A percentile compares a stretch with the other conserved stretches of the same genome.
phyloP scores from a whole-genome alignment of 2,113 vertebrate genomes.

The Pelusios castaneus region DNA sequence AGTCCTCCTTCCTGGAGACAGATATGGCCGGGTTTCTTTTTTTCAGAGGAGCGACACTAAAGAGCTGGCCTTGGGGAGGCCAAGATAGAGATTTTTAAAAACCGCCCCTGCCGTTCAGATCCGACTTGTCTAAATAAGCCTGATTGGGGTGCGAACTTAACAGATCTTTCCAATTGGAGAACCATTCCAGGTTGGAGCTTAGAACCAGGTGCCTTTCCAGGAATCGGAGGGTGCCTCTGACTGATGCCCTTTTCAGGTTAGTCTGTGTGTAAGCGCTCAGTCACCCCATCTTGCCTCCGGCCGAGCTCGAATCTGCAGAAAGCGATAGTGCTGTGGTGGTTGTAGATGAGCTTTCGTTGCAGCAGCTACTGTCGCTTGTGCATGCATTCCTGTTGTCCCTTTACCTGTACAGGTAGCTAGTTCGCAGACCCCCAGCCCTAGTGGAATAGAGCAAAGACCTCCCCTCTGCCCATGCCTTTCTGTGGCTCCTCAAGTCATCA shows the following conservation, averaged over 20 bases:
- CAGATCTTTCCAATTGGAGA: neutral
- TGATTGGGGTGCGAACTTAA: neutral
- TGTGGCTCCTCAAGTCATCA: rapidly evolving
- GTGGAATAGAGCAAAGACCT: neutral
- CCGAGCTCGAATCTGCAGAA: neutral
- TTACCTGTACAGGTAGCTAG: neutral
- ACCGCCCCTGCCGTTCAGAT: neutral
- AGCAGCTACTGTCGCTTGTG: rapidly evolving
- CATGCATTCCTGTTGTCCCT: neutral
- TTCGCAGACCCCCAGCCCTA: neutral
- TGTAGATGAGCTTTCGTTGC: neutral
- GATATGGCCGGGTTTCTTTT: neutral
- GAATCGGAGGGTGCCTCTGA: neutral
- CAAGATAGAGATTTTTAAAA: neutral
- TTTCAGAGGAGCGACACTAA: rapidly evolving
- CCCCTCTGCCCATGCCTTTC: neutral
- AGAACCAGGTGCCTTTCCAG: neutral
- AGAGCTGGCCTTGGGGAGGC: neutral
- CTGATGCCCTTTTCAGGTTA: neutral
- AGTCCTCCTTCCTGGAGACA: neutral
- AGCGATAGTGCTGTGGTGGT: neutral
- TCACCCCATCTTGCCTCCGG: neutral
- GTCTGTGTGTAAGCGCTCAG: neutral
- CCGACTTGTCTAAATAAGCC: neutral
- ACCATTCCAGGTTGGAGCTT: neutral